Conservation (phyloP, 2,888 invertebrate species). For the Allygus modestus region DNA sequence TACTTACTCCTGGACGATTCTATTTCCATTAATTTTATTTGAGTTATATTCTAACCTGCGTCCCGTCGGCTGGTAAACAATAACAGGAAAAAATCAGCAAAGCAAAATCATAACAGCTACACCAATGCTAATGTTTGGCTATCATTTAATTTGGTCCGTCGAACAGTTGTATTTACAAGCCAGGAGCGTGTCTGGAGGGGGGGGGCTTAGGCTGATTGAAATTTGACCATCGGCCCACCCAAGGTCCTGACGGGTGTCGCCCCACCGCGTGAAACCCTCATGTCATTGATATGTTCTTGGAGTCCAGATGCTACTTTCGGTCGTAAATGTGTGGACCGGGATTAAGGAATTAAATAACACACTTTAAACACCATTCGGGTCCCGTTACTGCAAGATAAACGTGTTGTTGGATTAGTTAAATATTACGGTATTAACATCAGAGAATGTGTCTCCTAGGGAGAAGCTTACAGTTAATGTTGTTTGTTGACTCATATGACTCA, state of each 20-base stretch:
- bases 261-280: neutral
- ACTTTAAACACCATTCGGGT: constrained; percentile 32
- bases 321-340: constrained; percentile 27
- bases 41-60: no score
- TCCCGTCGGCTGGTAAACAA: no score
- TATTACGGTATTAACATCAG: neutral
- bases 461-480: no score
- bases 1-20: no score
- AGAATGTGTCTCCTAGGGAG: no score
- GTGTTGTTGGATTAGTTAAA: constrained; percentile 8
- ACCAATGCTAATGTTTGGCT: neutral
- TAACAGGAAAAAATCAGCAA: no score
- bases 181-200: neutral
- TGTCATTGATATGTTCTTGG: constrained; percentile 13
- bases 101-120: no score
- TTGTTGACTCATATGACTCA: no score
- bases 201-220: constrained; percentile 26
- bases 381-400: neutral
- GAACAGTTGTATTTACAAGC: neutral
- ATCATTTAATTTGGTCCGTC: neutral
- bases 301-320: neutral
- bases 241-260: constrained; percentile 12
- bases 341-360: constrained; percentile 43
- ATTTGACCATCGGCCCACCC: constrained; percentile 38
- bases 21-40: no score